Percentiles rank a stretch among this genome's conserved stretches.
phyloP scores from a whole-genome alignment of 2,797 vertebrate genomes.

The Notolabrus celidotus region DNA sequence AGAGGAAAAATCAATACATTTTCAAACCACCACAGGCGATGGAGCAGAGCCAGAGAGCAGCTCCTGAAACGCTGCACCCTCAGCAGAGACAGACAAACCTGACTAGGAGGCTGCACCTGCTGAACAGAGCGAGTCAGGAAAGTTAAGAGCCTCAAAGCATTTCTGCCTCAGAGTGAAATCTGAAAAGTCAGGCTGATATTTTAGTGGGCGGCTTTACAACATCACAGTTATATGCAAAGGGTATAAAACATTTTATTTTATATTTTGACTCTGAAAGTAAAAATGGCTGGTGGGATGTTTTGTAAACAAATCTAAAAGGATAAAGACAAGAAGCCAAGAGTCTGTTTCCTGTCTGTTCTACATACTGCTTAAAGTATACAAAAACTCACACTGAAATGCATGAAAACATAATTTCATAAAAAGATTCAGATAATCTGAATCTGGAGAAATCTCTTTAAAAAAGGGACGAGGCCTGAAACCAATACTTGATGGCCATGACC shows the following conservation, averaged over 20 bases:
- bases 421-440: too few relatives aligned
- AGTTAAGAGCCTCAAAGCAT: slow-evolving; percentile 35
- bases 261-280: slow-evolving; percentile 3
- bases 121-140: slow-evolving; percentile 18
- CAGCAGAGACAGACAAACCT: slow-evolving; percentile 37
- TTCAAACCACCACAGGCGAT: slow-evolving; percentile 37
- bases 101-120: slow-evolving; percentile 33
- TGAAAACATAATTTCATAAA: background rate
- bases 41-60: slow-evolving; percentile 37
- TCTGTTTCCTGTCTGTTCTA: background rate
- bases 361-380: background rate
- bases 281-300: slow-evolving; percentile 2
- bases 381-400: background rate
- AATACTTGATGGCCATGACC: too few relatives aligned
- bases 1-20: slow-evolving; percentile 48
- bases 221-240: slow-evolving; percentile 6
- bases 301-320: background rate
- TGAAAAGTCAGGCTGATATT: slow-evolving; percentile 16
- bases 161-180: slow-evolving; percentile 19
- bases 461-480: too few relatives aligned
- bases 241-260: slow-evolving; percentile 4
- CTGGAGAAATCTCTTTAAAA: too few relatives aligned
- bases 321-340: background rate
- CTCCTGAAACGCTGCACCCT: slow-evolving; percentile 41
- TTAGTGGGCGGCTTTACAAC: slow-evolving; percentile 15